These are phyloP conservation scores for Megalops cyprinoides DNA, from an alignment of 2,797 vertebrate species.

Conservation along the genomic window DNA sequence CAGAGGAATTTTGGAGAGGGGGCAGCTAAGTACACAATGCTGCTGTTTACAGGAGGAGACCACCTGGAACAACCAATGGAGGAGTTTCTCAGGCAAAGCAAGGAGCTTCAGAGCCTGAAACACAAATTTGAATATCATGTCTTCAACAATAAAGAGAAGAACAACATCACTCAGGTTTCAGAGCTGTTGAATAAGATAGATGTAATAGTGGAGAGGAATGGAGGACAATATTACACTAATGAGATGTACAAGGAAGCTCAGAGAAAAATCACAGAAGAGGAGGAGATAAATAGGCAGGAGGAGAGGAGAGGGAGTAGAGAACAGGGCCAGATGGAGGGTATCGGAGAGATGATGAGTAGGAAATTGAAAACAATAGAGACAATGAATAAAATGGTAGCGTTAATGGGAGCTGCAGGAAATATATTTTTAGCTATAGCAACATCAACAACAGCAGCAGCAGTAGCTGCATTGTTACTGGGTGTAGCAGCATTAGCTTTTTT, in stretches of 20 bases:
- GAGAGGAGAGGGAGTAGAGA: no score
- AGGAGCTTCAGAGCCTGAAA: background rate
- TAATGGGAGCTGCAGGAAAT: no score
- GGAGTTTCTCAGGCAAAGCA: background rate
- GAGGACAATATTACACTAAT: background rate
- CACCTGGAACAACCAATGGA: background rate
- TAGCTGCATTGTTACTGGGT: no score
- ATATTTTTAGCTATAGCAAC: no score
- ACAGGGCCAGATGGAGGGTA: no score
- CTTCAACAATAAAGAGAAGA: no score
- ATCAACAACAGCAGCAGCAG: no score
- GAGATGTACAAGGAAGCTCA: conserved; percentile 9
- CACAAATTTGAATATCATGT: no score
- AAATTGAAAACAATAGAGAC: no score
- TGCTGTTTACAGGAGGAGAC: background rate
- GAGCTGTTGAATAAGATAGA: background rate
- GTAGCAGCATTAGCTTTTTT: no score
- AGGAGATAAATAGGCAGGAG: background rate
- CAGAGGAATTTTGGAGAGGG: background rate
- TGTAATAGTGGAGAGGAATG: background rate
- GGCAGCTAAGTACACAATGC: background rate
- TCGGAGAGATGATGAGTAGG: no score
- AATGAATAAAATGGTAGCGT: no score
- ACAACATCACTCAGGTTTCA: background rate
- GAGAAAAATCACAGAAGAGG: background rate